Percentiles rank a stretch among this genome's conserved stretches.
Conservation (phyloP, 2,113 vertebrate genomes). For the Lophius piscatorius region DNA sequence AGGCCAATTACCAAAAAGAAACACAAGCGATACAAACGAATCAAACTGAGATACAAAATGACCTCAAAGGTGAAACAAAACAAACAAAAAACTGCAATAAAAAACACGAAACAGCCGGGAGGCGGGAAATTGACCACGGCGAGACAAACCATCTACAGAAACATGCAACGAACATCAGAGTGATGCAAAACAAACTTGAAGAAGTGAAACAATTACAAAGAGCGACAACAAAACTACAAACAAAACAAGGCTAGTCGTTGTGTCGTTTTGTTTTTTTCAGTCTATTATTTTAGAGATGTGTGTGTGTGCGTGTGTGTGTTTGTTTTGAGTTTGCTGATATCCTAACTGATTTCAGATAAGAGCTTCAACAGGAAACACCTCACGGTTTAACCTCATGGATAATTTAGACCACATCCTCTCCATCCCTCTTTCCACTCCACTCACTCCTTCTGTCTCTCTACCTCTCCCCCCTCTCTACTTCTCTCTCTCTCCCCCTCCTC, state of each 20-base stretch:
- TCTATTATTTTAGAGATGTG: conserved; percentile 1
- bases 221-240: neutral
- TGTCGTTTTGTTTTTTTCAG: no score
- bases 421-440: conserved; percentile 6
- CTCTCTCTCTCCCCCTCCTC: neutral
- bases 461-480: no score
- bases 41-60: neutral
- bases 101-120: neutral
- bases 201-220: neutral
- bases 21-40: neutral
- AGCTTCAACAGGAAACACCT: conserved; percentile 62
- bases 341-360: conserved; percentile 54
- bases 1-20: neutral
- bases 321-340: conserved; percentile 14
- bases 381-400: conserved; percentile 68
- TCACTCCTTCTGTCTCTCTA: neutral
- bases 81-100: neutral
- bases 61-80: neutral
- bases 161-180: neutral
- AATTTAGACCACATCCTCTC: conserved; percentile 60
- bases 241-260: no score
- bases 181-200: no score
- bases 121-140: no score
- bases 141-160: neutral
- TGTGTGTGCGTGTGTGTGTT: conserved; percentile 4